phyloP scores from a whole-genome alignment of 2,888 invertebrate species.

The Drosophila robusta region DNA sequence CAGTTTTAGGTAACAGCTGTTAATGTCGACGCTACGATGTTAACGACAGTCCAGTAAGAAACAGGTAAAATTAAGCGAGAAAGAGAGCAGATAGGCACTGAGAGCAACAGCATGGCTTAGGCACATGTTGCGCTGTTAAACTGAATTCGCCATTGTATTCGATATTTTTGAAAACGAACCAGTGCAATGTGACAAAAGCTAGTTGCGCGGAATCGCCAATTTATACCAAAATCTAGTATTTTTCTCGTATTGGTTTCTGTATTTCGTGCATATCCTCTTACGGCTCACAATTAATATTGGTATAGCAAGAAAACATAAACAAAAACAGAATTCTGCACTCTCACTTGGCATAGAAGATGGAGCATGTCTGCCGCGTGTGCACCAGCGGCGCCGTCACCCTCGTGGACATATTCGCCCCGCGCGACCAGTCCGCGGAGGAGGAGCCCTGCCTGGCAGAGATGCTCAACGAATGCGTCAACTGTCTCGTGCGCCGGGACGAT shows the following conservation, averaged over 20 bases:
- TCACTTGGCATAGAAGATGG: conserved; percentile 17
- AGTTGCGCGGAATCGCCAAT: neutral
- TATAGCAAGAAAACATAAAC: conserved; percentile 26
- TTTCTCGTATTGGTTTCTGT: conserved; percentile 1
- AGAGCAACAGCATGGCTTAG: conserved; percentile 24
- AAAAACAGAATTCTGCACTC: neutral
- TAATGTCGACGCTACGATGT: conserved; percentile 34
- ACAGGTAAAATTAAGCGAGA: neutral
- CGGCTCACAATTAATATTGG: neutral
- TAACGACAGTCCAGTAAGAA: conserved; percentile 30
- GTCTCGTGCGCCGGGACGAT: conserved; percentile 38
- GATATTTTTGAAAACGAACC: conserved; percentile 7
- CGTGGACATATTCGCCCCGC: conserved; percentile 51
- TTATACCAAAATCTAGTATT: conserved; percentile 3
- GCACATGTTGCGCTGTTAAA: conserved; percentile 47
- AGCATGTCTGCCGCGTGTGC: conserved; percentile 67
- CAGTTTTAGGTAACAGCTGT: conserved; percentile 56
- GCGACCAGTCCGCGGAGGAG: conserved; percentile 8
- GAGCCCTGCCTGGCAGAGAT: conserved; percentile 58
- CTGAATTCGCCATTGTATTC: conserved; percentile 13
- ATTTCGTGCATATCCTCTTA: neutral
- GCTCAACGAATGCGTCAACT: conserved; percentile 61
- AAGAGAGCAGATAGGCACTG: conserved; percentile 14
- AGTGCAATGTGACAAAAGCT: conserved; percentile 1
- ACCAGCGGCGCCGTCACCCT: conserved; percentile 41